Conservation (phyloP, 1,140 invertebrate species). For the Drosophila sturtevanti region DNA sequence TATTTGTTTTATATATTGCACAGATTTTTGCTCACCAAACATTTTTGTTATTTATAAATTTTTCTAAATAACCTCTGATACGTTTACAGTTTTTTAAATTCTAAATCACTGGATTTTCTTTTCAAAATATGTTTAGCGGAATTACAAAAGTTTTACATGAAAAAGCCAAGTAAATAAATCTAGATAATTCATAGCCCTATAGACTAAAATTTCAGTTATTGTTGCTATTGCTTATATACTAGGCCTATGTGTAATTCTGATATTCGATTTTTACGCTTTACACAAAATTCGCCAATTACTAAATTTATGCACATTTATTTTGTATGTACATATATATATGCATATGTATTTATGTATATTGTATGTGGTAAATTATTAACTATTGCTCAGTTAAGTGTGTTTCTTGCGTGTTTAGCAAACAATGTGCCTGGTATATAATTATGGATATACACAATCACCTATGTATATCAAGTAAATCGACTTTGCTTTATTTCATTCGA, state of each 20-base stretch:
- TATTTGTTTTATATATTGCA: constrained; percentile 59
- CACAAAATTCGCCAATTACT: constrained; percentile 80
- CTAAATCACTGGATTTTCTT: constrained; percentile 71
- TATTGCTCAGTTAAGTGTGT: constrained; percentile 77
- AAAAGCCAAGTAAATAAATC: constrained; percentile 61
- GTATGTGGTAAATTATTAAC: constrained; percentile 58
- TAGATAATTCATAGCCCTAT: constrained; percentile 59
- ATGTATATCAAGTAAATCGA: constrained; percentile 34
- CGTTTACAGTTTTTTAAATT: constrained; percentile 16
- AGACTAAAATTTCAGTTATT: constrained; percentile 68
- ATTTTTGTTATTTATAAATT: constrained; percentile 41
- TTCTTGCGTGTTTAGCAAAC: constrained; percentile 65
- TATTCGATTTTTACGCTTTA: constrained; percentile 72
- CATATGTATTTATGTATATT: constrained; percentile 41
- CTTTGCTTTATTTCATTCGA: constrained; percentile 37
- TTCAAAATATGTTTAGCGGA: constrained; percentile 40
- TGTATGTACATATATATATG: constrained; percentile 40
- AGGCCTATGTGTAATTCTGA: constrained; percentile 73
- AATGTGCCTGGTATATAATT: constrained; percentile 45
- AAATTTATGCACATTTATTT: constrained; percentile 66
- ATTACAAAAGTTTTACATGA: constrained; percentile 69
- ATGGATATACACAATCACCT: neutral
- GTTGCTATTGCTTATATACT: constrained; percentile 59
- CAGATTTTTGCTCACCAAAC: constrained; percentile 48
- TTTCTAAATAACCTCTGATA: constrained; percentile 63